A percentile compares a stretch with the other conserved stretches of the same genome.
Evolutionary conservation across 2,113 vertebrate species (phyloP).

Genomic region (Limnothrissa miodon): DNA sequence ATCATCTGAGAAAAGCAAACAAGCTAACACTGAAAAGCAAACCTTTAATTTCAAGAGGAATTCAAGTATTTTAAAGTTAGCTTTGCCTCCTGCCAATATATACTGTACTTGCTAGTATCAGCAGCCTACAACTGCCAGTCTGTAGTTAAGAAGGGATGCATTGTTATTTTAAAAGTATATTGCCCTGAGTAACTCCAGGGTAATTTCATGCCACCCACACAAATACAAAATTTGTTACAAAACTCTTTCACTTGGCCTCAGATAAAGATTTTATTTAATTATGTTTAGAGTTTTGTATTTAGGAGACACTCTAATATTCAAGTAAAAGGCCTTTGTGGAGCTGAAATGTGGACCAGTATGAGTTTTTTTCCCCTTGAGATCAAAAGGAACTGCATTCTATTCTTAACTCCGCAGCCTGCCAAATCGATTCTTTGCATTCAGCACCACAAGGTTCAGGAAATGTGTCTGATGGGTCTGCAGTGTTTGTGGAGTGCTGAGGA

Average conservation of each 20-base stretch:
- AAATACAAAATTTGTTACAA: not conserved
- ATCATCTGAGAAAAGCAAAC: not conserved
- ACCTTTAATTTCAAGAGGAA: conserved; percentile 2
- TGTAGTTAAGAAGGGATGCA: not conserved
- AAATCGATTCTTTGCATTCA: not conserved
- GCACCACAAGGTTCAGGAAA: not conserved
- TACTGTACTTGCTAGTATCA: no score
- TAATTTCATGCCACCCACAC: not conserved
- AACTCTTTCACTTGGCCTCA: not conserved
- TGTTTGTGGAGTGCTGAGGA: not conserved
- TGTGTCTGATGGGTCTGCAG: not conserved
- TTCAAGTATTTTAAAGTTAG: not conserved
- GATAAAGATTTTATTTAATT: not conserved
- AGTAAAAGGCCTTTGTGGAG: not conserved
- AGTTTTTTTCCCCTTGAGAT: not conserved
- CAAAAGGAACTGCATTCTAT: not conserved
- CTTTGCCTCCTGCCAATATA: not conserved
- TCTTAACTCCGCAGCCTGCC: not conserved
- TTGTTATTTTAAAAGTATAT: conserved; percentile 8
- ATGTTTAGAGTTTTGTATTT: not conserved
- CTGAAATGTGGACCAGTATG: not conserved
- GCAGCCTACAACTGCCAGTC: not conserved
- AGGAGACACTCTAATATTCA: not conserved
- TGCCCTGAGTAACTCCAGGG: not conserved
- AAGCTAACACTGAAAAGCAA: not conserved